Base-by-base conservation (phyloP, 2,888 invertebrate genomes). In the Parnassius apollo region DNA sequence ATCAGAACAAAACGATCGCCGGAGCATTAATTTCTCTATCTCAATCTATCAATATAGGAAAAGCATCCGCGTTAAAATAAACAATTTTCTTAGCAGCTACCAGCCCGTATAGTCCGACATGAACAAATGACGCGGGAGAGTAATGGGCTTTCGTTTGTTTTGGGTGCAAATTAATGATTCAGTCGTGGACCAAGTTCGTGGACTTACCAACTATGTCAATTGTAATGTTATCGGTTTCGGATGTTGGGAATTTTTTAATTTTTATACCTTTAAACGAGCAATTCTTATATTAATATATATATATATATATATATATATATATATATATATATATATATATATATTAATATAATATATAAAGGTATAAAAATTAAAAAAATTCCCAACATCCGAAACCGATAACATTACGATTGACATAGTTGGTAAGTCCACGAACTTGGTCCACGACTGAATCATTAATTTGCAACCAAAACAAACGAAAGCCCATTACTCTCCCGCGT, bases 81-180 rank as follows among this genome's bases (percentile, higher is more conserved):
- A 54, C 54, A 2, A 54, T 54, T 54, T 54, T 18, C 44, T 10
- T n/a, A 7, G 8, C 13, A 12, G 1, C 42, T 13, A 42, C 54
- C 54, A n/a, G 1, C 44, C 44, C 54, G 10, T 25, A 35, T 51
- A 2, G 22, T 48, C 53, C 66, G 82, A 82, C 82, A 69, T 62
- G 75, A 78, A 83, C 73, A 78, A 82, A 83, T 82, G 72, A 69
- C 69, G 62, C 52, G 55, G 48, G 66, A 75, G 78, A 80, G 74
- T 80, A 80, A 82, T 80, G 81, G 75, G 70, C 62, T 59, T 68
- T 67, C 81, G 78, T 82, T 83, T 82, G 81, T 81, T 82, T 80
- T 76, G 73, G 73, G 66, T 65, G 68, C 66, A 75, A 81, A 84
- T 82, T 83, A 83, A 83, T 83, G 82, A 74, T 73, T 68, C 66